These are phyloP conservation scores for Notolabrus celidotus DNA, from an alignment of 2,797 vertebrate genomes.

Conservation along the genomic window DNA sequence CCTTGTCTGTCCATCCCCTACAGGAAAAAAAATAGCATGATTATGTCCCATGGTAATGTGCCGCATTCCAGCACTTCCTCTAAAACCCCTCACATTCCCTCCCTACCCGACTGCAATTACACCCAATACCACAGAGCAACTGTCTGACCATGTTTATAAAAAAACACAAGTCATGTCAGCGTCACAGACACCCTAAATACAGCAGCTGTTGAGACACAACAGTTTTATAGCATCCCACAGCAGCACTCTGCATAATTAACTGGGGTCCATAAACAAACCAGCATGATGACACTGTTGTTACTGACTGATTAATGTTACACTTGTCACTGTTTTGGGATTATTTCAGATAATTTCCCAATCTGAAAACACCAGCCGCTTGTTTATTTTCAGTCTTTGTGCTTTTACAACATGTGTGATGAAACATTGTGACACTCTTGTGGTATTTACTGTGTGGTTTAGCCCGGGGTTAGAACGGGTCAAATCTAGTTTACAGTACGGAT, in stretches of 20 bases:
- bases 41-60: slow-evolving; percentile 61
- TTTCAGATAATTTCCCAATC: no score
- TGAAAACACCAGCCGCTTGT: no score
- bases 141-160: slow-evolving; percentile 54
- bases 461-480: slow-evolving; percentile 5
- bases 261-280: slow-evolving; percentile 50
- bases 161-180: slow-evolving; percentile 29
- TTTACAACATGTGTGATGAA: not conserved
- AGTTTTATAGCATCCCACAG: slow-evolving; percentile 52
- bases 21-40: slow-evolving; percentile 16
- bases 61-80: slow-evolving; percentile 72
- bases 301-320: slow-evolving; percentile 18
- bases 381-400: not conserved
- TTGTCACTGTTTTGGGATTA: not conserved
- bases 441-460: slow-evolving; percentile 29
- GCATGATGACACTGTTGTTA: slow-evolving; percentile 27
- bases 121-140: slow-evolving; percentile 64
- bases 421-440: not conserved
- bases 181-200: slow-evolving; percentile 54
- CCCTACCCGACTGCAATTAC: slow-evolving; percentile 61
- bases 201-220: slow-evolving; percentile 57
- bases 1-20: slow-evolving; percentile 11
- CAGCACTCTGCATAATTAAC: slow-evolving; percentile 54
- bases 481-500: slow-evolving; percentile 11
- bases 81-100: slow-evolving; percentile 62